These are phyloP conservation scores for Carposina sasakii DNA, from an alignment of 1,140 invertebrate species.

Conservation along the genomic window DNA sequence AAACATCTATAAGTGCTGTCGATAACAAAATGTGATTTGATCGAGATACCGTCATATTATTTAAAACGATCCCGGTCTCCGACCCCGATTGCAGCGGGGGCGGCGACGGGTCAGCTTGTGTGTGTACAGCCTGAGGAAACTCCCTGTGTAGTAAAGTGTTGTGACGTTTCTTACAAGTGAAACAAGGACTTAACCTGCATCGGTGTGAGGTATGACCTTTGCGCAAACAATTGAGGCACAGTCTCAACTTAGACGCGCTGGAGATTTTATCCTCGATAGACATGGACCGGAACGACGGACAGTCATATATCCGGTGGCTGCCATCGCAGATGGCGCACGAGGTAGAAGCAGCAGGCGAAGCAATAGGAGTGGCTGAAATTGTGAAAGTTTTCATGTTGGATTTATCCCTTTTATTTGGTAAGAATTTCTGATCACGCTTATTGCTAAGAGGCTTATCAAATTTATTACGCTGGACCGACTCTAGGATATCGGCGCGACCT, in stretches of 20 bases:
- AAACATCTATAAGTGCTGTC: constrained; percentile 4
- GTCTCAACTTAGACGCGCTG: background rate
- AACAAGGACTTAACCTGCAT: background rate
- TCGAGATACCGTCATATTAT: background rate
- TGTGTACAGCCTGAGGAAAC: background rate
- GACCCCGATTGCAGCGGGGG: too few species aligned
- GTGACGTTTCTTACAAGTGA: constrained; percentile 1
- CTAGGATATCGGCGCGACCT: background rate
- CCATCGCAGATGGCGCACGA: constrained; percentile 7
- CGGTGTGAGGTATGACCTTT: background rate
- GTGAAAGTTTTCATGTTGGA: background rate
- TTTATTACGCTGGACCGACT: background rate
- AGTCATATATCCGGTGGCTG: background rate
- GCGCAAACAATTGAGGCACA: constrained; percentile 1
- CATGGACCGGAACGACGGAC: background rate
- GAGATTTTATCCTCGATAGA: background rate
- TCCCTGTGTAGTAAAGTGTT: constrained; percentile 5
- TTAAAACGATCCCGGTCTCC: too few species aligned
- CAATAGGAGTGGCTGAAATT: background rate
- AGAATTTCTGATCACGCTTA: background rate
- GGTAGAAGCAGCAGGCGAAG: too few species aligned
- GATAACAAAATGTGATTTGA: constrained; percentile 3
- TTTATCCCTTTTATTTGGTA: too few species aligned
- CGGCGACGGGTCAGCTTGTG: too few species aligned
- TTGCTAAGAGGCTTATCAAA: background rate